phyloP scores from a whole-genome alignment of 2,888 invertebrate species.

The Drosophila mayaguana region DNA sequence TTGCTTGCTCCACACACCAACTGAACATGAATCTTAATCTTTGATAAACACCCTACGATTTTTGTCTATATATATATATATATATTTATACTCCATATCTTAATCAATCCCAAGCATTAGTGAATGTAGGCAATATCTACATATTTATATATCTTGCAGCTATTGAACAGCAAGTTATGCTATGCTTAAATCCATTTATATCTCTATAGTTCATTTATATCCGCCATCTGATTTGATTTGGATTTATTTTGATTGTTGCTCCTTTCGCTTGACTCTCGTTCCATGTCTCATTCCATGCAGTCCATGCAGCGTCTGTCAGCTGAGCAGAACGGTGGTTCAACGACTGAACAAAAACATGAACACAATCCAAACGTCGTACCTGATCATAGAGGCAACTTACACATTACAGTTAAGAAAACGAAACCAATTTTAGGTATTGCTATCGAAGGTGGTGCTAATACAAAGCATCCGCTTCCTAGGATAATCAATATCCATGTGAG shows the following conservation, averaged over 20 bases:
- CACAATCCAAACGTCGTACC: conserved; percentile 89
- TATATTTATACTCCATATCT: conserved; percentile 5
- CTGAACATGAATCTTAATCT: conserved; percentile 6
- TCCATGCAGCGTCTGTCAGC: conserved; percentile 91
- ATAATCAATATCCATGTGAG: conserved; percentile 98
- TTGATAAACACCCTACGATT: conserved; percentile 41
- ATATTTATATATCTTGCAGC: conserved; percentile 6
- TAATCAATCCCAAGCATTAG: conserved; percentile 35
- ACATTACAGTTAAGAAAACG: conserved; percentile 95
- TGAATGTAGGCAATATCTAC: conserved; percentile 39
- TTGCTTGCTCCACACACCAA: conserved; percentile 47
- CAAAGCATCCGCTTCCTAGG: conserved; percentile 96
- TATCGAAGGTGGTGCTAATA: conserved; percentile 98
- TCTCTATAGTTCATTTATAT: background rate
- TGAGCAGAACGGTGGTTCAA: conserved; percentile 87
- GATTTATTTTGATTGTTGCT: conserved; percentile 8
- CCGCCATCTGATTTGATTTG: background rate
- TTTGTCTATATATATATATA: background rate
- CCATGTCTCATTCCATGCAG: conserved; percentile 78
- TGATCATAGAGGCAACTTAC: conserved; percentile 94
- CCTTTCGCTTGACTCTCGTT: conserved; percentile 47
- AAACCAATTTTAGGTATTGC: conserved; percentile 98
- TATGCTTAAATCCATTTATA: background rate
- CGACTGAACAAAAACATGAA: conserved; percentile 86
- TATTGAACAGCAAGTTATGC: conserved; percentile 9